Percentiles rank a stretch among this genome's conserved stretches.
phyloP scores from a whole-genome alignment of 2,888 invertebrate species.

The Melieria picta region DNA sequence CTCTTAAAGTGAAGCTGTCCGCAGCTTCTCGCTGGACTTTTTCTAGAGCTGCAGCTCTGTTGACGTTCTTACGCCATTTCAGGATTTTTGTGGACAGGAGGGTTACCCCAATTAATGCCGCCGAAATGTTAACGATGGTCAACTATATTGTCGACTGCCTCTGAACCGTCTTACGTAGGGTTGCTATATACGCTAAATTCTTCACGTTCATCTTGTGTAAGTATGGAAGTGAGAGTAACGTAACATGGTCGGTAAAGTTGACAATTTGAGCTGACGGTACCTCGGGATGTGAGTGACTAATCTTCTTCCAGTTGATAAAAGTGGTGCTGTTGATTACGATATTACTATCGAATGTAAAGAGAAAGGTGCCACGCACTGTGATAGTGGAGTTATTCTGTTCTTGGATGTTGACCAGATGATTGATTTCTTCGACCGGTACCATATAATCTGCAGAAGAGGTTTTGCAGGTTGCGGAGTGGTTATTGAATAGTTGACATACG shows the following conservation, averaged over 20 bases:
- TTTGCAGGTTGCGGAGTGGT: conserved; percentile 20
- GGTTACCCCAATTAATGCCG: no score
- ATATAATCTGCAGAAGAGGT: conserved; percentile 26
- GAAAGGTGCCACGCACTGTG: conserved; percentile 18
- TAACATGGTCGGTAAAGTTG: conserved; percentile 20
- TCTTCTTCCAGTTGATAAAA: conserved; percentile 18
- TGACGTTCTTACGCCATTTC: no score
- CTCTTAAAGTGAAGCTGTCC: no score
- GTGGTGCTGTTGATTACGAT: conserved; percentile 1
- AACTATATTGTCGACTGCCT: no score
- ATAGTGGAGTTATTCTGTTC: conserved; percentile 7
- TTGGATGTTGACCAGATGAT: conserved; percentile 8
- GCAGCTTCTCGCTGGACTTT: no score
- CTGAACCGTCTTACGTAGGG: no score
- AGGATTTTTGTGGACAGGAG: no score
- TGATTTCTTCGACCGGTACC: conserved; percentile 10
- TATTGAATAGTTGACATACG: conserved; percentile 18
- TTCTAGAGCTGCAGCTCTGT: no score
- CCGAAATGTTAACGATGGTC: no score
- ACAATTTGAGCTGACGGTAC: background rate
- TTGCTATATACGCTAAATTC: no score
- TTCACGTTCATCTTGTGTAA: no score
- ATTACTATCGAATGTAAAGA: background rate
- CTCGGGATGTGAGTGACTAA: conserved; percentile 7
- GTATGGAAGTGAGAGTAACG: conserved; percentile 21